Evolutionary conservation across 2,797 vertebrate species (phyloP).

Genomic region (Sarcophilus harrisii): DNA sequence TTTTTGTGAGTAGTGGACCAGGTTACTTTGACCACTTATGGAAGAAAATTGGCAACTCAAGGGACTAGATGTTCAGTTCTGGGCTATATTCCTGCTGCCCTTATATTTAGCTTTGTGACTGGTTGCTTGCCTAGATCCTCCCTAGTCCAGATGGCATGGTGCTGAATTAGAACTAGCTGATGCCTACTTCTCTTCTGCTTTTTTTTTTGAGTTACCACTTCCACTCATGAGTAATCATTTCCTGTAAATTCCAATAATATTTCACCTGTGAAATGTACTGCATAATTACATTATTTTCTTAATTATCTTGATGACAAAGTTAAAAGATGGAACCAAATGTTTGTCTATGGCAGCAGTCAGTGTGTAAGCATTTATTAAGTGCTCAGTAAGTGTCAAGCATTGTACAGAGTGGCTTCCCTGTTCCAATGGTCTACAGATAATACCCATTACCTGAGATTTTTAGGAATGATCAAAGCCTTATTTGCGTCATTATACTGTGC

Average conservation of each 20-base stretch:
- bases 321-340: conserved; percentile 63
- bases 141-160: not conserved
- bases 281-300: conserved; percentile 68
- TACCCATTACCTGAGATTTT: not conserved
- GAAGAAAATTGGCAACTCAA: conserved; percentile 63
- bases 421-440: conserved; percentile 22
- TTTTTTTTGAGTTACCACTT: conserved; percentile 4
- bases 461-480: not conserved
- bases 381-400: not conserved
- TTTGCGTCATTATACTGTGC: not conserved
- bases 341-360: not conserved
- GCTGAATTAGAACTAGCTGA: not conserved
- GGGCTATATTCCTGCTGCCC: conserved; percentile 8
- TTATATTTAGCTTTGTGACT: conserved; percentile 51
- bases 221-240: conserved; percentile 45
- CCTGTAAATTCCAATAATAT: conserved; percentile 52
- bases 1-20: not conserved
- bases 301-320: conserved; percentile 68
- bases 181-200: not conserved
- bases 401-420: not conserved
- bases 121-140: conserved; percentile 3
- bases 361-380: not conserved
- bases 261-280: conserved; percentile 53
- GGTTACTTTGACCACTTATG: conserved; percentile 35
- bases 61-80: conserved; percentile 57